Base-by-base conservation (phyloP, 2,113 vertebrate genomes). In the Leiothrix lutea region DNA sequence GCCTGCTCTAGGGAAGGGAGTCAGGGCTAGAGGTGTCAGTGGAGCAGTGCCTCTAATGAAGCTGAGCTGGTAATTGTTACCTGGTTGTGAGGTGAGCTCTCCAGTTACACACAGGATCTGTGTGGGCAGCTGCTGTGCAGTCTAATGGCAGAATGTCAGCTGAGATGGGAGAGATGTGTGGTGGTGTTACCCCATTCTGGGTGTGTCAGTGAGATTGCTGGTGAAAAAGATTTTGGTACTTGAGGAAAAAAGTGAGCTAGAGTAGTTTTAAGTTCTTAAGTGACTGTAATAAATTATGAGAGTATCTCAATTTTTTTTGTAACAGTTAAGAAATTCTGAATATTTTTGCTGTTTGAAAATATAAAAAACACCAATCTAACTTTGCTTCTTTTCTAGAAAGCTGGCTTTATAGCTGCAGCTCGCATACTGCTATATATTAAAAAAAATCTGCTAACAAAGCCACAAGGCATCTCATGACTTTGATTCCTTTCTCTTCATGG, bases 401-500 rank as follows among this genome's bases (percentile, higher is more conserved):
- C 69, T 94, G 29, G 16, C 51, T 86, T 90, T 82, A 75, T 53
- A 50, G 58, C 67, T 72, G 35, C 42, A 54, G 88, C 50, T 77
- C 1, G 0, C 48, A 67, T 62, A 74, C 54, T 82, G 58, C 58
- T 73, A n/a, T 73, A 14, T 67, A 47, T 89, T 40, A 6, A 15
- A 82, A 80, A 80, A 80, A 82, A 81, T 66, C 85, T 94, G 51
- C 72, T 90, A 91, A 57, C 62, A 87, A 91, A 87, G 74, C 71
- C 88, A 73, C 64, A 90, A 74, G 79, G 31, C 80, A 67, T 90
- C 62, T 88, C 85, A 69, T 47, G 80, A 57, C 86, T 95, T 81
- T 9, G 12, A 40, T 80, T 93, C 51, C 66, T 75, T 96, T 72
- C 65, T 38, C 91, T 57, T 92, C 64, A 60, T 89, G 60, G 45